Evolutionary conservation across 2,797 vertebrate species (phyloP).

Genomic region (Acipenser oxyrinchus): DNA sequence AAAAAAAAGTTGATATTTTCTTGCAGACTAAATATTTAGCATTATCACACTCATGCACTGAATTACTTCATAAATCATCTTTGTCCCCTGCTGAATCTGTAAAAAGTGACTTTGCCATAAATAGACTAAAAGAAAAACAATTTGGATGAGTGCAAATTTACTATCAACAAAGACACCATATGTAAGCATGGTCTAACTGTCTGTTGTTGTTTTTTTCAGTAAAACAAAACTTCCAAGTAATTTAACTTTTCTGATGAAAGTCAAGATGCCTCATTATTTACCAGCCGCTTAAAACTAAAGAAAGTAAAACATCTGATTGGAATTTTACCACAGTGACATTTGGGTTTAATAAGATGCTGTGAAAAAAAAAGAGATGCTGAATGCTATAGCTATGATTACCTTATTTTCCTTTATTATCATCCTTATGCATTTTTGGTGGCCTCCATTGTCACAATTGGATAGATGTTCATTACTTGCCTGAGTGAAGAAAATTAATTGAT

Average conservation of each 20-base stretch:
- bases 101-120: constrained; percentile 32
- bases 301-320: constrained; percentile 19
- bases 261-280: constrained; percentile 32
- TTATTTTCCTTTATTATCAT: no score
- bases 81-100: constrained; percentile 11
- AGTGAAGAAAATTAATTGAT: no score
- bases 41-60: constrained; percentile 20
- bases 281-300: constrained; percentile 23
- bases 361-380: no score
- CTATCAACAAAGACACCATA: constrained; percentile 20
- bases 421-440: no score
- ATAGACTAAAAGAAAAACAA: constrained; percentile 27
- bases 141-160: constrained; percentile 24
- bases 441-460: no score
- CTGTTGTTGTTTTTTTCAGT: constrained; percentile 9
- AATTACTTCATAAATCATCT: constrained; percentile 23
- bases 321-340: constrained; percentile 20
- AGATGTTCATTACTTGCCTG: no score
- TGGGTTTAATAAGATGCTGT: no score
- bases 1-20: no score
- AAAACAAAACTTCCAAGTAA: constrained; percentile 13
- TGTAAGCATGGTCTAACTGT: constrained; percentile 24
- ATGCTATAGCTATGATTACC: no score
- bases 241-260: constrained; percentile 19
- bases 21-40: no score